Evolutionary conservation across 2,888 invertebrate genomes (phyloP).

Genomic region (Clunio marinus): DNA sequence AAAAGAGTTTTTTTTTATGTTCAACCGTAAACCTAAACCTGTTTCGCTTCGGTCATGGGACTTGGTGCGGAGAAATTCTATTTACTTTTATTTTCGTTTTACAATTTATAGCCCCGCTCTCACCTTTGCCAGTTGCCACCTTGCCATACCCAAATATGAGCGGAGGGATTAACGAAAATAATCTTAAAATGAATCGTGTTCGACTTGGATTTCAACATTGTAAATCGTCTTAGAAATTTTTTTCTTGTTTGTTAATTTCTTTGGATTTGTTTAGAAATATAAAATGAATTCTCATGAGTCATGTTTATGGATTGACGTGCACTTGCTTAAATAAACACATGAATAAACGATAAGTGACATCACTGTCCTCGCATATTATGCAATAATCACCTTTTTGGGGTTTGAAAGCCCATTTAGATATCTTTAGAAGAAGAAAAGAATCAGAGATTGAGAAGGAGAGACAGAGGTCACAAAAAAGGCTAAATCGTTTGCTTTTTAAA

Average conservation of each 20-base stretch:
- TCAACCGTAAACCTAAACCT: conserved; percentile 15
- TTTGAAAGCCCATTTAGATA: not conserved
- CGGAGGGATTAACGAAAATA: too few species aligned
- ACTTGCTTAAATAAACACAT: too few species aligned
- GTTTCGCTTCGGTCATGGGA: not conserved
- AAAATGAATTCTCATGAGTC: too few species aligned
- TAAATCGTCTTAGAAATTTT: too few species aligned
- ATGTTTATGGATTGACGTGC: too few species aligned
- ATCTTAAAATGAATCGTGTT: too few species aligned
- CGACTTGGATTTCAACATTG: too few species aligned
- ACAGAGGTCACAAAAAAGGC: conserved; percentile 23
- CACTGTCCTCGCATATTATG: not conserved
- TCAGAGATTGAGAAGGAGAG: not conserved
- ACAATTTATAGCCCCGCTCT: not conserved
- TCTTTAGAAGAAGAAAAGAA: too few species aligned
- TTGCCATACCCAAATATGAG: too few species aligned
- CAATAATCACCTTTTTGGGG: conserved; percentile 1
- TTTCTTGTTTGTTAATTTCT: too few species aligned
- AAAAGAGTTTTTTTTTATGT: too few species aligned
- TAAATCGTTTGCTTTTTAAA: conserved; percentile 14
- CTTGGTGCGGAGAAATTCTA: not conserved
- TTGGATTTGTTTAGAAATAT: too few species aligned
- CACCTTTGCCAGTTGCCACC: conserved; percentile 16
- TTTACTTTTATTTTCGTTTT: conserved; percentile 14
- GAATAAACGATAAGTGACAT: not conserved